Percentiles rank a stretch among this genome's conserved stretches.
phyloP scores from a whole-genome alignment of 2,888 invertebrate genomes.

The Tachina lurida region DNA sequence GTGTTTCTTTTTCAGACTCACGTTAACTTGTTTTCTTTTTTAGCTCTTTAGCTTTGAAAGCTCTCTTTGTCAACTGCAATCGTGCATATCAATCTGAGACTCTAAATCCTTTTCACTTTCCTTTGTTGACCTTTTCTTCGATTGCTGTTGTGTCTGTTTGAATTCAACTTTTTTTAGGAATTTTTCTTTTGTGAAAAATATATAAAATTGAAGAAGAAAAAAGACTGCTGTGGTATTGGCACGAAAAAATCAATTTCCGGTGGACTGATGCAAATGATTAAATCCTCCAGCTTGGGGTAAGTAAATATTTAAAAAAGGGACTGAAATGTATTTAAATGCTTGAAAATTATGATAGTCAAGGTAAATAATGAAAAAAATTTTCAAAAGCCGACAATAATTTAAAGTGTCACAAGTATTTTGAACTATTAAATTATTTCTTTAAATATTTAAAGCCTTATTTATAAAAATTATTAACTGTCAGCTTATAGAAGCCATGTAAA shows the following conservation, averaged over 20 bases:
- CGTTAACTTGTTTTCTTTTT: slow-evolving; percentile 15
- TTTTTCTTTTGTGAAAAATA: slow-evolving; percentile 14
- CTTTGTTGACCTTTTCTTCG: slow-evolving; percentile 56
- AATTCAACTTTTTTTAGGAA: not conserved
- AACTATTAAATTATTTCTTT: no score
- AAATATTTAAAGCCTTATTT: no score
- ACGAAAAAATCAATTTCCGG: slow-evolving; percentile 66
- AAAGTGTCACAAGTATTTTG: not conserved
- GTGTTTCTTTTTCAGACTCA: slow-evolving; percentile 33
- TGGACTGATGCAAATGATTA: slow-evolving; percentile 62
- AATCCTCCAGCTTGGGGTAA: slow-evolving; percentile 48
- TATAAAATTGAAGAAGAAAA: slow-evolving; percentile 34
- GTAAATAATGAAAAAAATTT: not conserved
- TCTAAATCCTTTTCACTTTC: slow-evolving; percentile 70
- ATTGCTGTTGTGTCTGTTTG: not conserved
- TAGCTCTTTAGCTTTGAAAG: slow-evolving; percentile 2
- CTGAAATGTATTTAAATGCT: not conserved
- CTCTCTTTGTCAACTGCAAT: slow-evolving; percentile 56
- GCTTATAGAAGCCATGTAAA: no score
- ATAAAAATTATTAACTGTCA: no score
- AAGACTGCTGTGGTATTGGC: slow-evolving; percentile 15
- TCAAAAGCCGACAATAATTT: not conserved
- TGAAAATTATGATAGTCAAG: slow-evolving; percentile 7
- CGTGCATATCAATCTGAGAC: slow-evolving; percentile 68
- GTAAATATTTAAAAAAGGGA: slow-evolving; percentile 19